These are phyloP conservation scores for Albula goreensis DNA, from an alignment of 2,113 vertebrate genomes.

Conservation along the genomic window DNA sequence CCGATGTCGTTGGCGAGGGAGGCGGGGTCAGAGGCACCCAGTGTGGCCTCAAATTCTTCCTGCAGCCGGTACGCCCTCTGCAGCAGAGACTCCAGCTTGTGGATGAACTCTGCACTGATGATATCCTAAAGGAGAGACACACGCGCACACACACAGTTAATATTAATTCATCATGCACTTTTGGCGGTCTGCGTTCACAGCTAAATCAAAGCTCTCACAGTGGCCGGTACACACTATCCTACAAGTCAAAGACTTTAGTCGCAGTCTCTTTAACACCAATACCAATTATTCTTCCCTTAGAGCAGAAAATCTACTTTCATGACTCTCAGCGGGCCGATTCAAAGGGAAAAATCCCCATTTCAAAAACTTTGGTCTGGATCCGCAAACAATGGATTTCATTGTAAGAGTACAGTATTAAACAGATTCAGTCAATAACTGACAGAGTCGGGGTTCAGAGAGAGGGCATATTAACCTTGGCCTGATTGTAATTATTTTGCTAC, in stretches of 20 bases:
- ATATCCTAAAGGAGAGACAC: constrained; percentile 73
- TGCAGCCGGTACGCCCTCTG: constrained; percentile 93
- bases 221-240: too few species aligned
- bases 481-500: background rate
- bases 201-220: too few species aligned
- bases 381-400: background rate
- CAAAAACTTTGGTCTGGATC: background rate
- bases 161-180: too few species aligned
- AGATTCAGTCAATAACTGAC: background rate
- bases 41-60: constrained; percentile 90
- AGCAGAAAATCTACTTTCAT: background rate
- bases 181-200: too few species aligned
- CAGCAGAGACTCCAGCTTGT: constrained; percentile 89
- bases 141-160: background rate
- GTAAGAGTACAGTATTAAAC: background rate
- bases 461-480: too few species aligned
- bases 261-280: background rate
- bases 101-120: constrained; percentile 90
- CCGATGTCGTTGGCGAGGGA: constrained; percentile 77
- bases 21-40: constrained; percentile 77
- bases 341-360: background rate
- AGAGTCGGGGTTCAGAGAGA: background rate
- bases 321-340: background rate
- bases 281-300: background rate
- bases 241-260: too few species aligned